phyloP scores from a whole-genome alignment of 2,888 invertebrate genomes.

The Tromatobia lineatoria region DNA sequence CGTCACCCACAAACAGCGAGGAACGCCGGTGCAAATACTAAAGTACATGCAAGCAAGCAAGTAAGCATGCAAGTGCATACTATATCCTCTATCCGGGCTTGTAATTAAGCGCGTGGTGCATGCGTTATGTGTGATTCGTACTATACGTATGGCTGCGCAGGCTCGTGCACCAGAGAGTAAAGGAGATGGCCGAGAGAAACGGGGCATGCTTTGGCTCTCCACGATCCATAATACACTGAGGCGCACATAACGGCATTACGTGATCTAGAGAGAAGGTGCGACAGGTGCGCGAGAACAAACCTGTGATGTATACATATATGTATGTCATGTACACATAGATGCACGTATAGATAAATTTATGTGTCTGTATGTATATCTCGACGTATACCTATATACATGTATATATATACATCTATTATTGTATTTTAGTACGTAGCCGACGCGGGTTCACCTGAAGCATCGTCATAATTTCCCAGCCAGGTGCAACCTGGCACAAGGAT shows the following conservation, averaged over 20 bases:
- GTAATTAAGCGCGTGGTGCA: slow-evolving; percentile 61
- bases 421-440: neutral
- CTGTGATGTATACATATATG: neutral
- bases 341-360: neutral
- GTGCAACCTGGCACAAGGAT: slow-evolving; percentile 13
- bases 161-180: slow-evolving; percentile 28
- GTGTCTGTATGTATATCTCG: neutral
- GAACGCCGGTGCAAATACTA: slow-evolving; percentile 43
- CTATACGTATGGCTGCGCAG: slow-evolving; percentile 14
- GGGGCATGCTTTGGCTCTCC: slow-evolving; percentile 44
- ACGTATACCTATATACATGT: neutral
- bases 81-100: slow-evolving; percentile 36
- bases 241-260: slow-evolving; percentile 43
- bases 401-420: neutral
- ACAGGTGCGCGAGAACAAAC: slow-evolving; percentile 27
- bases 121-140: slow-evolving; percentile 58
- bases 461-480: slow-evolving; percentile 19
- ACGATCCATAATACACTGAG: slow-evolving; percentile 43
- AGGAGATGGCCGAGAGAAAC: slow-evolving; percentile 34
- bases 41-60: slow-evolving; percentile 30
- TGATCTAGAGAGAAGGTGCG: slow-evolving; percentile 38
- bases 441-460: neutral
- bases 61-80: slow-evolving; percentile 35
- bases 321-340: neutral
- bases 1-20: slow-evolving; percentile 32